phyloP scores from a whole-genome alignment of 2,888 invertebrate species.

The Sericinus montela region DNA sequence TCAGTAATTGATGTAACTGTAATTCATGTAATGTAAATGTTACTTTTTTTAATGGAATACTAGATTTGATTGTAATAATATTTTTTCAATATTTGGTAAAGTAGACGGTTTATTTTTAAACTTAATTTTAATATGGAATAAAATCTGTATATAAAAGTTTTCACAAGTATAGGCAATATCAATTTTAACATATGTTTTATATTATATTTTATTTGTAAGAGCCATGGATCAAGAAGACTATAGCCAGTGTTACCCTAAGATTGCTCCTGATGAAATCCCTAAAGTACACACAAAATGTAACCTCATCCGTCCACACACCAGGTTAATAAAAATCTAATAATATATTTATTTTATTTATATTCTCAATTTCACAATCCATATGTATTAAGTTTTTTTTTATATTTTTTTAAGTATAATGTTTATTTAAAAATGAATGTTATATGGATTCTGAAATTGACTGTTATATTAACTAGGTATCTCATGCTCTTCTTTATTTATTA shows the following conservation, averaged over 20 bases:
- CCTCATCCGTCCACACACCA: slow-evolving; percentile 69
- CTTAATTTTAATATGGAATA: too few relatives aligned
- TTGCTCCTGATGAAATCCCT: slow-evolving; percentile 54
- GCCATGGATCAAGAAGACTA: slow-evolving; percentile 61
- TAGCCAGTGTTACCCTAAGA: slow-evolving; percentile 44
- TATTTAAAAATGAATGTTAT: neutral
- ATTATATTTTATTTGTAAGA: slow-evolving; percentile 31
- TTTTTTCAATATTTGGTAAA: too few relatives aligned
- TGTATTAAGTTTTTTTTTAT: neutral
- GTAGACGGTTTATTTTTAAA: too few relatives aligned
- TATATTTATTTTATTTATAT: slow-evolving; percentile 23
- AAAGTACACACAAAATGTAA: slow-evolving; percentile 69
- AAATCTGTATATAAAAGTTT: too few relatives aligned
- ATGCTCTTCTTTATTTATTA: neutral
- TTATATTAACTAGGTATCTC: neutral
- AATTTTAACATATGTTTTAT: neutral
- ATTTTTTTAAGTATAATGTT: neutral
- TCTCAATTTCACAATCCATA: slow-evolving; percentile 17
- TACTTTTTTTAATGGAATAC: too few relatives aligned
- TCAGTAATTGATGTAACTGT: neutral
- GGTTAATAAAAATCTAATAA: slow-evolving; percentile 39
- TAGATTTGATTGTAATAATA: too few relatives aligned
- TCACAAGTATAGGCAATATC: too few relatives aligned
- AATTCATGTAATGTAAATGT: neutral
- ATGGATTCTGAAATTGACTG: slow-evolving; percentile 9